Base-by-base conservation (phyloP, 2,113 vertebrate species). In the Peucedramus taeniatus region DNA sequence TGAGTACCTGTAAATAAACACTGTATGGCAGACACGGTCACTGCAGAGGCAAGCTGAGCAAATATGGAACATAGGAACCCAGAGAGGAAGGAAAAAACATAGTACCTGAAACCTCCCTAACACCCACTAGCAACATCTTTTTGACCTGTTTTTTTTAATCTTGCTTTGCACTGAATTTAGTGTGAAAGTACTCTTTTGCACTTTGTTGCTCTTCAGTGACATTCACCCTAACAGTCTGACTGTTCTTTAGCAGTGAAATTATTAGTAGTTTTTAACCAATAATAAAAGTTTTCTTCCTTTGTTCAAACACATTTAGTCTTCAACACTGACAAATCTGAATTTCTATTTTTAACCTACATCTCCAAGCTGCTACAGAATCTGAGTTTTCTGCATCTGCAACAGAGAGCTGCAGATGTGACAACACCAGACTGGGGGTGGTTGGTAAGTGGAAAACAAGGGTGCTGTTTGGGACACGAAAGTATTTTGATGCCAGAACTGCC, bases 1-100 rank as follows among this genome's bases (percentile, higher is more conserved):
- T 39, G 33, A 79, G 47, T 37, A 15, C 23, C 39, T 66, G 42
- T 40, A 63, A 44, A 37, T 39, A 64, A 78, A 70, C 5, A 12
- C 5, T 20, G 9, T 3, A 26, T 40, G 33, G 33, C 51, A 90
- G 85, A 83, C 1, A 4, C 0, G 0, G 10, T 3, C 70, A 63
- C 30, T 35, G 54, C 37, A 87, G 54, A 51, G 10, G 28, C 7
- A 77, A 87, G 10, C 5, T 22, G 7, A 28, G 51, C 28, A 65
- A 15, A 19, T 37, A 47, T 10, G 17, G 54, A 31, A 69, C 11
- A 39, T 0, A 35, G 20, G 26, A 83, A 47, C 6, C 33, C 33
- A 83, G n/a, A 84, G 22, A 22, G 8, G 30, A 35, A 54, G 18
- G 18, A n/a, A 89, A 86, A 78, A 28, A 6, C 4, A 7, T 8